Evolutionary conservation across 2,113 vertebrate genomes (phyloP).

Genomic region (Rutilus rutilus): DNA sequence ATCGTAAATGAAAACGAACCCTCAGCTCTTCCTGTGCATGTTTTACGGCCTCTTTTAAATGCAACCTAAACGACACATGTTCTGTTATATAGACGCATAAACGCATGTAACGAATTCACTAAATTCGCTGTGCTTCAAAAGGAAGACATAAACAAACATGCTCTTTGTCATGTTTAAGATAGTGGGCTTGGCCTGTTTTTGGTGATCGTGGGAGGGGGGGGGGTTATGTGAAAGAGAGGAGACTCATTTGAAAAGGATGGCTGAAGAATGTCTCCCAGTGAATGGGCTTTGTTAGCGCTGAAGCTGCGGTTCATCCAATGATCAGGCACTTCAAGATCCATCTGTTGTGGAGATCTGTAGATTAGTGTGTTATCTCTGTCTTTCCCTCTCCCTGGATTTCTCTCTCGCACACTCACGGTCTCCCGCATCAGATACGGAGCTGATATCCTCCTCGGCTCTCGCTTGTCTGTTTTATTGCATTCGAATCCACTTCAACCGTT

Average conservation of each 20-base stretch:
- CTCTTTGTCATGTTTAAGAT: conserved; percentile 76
- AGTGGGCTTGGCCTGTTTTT: conserved; percentile 66
- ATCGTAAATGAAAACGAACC: not conserved
- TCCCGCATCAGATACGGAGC: not conserved
- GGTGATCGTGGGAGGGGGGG: conserved; percentile 42
- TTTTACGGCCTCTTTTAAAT: too few relatives aligned
- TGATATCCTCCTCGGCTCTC: not conserved
- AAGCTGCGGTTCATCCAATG: conserved; percentile 17
- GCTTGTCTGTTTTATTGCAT: conserved; percentile 12
- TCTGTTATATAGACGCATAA: too few relatives aligned
- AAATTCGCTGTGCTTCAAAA: conserved; percentile 43
- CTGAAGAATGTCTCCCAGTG: conserved; percentile 59
- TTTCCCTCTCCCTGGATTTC: conserved; percentile 21
- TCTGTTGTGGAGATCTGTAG: conserved; percentile 45
- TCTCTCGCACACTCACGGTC: not conserved
- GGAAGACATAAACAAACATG: conserved; percentile 50
- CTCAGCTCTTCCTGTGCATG: too few relatives aligned
- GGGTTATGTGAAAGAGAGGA: conserved; percentile 59
- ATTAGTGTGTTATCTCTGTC: not conserved
- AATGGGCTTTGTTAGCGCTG: conserved; percentile 61
- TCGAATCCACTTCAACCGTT: not conserved
- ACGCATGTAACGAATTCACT: too few relatives aligned
- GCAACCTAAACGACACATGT: too few relatives aligned
- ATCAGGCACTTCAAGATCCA: conserved; percentile 49
- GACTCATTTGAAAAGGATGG: conserved; percentile 59